Evolutionary conservation across 2,888 invertebrate genomes (phyloP).

Genomic region (Thecocarcelia acutangulata): DNA sequence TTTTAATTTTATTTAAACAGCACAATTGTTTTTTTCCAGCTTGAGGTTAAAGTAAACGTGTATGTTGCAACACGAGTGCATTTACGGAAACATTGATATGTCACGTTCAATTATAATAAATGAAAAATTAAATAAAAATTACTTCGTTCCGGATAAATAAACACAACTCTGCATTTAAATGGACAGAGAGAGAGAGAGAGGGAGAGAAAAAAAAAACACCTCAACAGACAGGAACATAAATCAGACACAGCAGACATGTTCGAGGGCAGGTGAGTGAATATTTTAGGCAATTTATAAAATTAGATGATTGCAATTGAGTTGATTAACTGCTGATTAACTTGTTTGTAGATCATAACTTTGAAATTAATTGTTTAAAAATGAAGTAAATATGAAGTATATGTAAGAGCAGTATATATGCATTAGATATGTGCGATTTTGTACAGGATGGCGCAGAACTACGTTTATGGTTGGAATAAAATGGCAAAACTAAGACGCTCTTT

Average conservation of each 20-base stretch:
- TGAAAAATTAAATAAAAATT: slow-evolving; percentile 56
- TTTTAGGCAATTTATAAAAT: neutral
- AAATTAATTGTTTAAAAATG: too few relatives aligned
- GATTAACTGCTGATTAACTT: too few relatives aligned
- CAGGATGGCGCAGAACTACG: too few relatives aligned
- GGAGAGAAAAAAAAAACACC: slow-evolving; percentile 8
- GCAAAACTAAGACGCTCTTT: too few relatives aligned
- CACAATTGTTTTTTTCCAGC: neutral
- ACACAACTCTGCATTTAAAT: neutral
- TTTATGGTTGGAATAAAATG: too few relatives aligned
- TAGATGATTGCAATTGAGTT: too few relatives aligned
- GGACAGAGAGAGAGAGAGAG: too few relatives aligned
- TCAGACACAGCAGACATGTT: neutral
- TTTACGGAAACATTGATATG: slow-evolving; percentile 58
- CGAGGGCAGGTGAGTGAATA: neutral
- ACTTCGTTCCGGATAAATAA: slow-evolving; percentile 51
- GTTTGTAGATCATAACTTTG: too few relatives aligned
- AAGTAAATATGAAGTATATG: too few relatives aligned
- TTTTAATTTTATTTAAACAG: neutral
- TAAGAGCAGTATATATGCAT: too few relatives aligned
- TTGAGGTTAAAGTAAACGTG: slow-evolving; percentile 51
- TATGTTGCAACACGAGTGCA: slow-evolving; percentile 29
- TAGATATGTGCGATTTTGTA: too few relatives aligned
- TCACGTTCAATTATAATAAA: slow-evolving; percentile 61
- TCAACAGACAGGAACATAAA: neutral